These are phyloP conservation scores for Trichosurus vulpecula DNA, from an alignment of 2,797 vertebrate genomes.

Conservation along the genomic window DNA sequence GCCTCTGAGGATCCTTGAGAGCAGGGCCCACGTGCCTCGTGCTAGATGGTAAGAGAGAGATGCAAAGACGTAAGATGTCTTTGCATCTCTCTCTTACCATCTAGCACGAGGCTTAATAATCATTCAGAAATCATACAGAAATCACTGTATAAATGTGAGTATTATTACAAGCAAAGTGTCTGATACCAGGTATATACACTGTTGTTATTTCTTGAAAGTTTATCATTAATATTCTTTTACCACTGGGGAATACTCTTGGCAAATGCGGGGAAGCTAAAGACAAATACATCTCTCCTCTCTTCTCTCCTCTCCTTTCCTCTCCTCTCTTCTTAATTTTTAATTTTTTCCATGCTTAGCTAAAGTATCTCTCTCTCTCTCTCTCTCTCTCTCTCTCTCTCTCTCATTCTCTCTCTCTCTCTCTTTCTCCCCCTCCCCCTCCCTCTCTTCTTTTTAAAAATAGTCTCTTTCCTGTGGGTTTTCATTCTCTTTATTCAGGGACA, in stretches of 20 bases:
- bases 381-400: not conserved
- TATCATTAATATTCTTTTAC: not conserved
- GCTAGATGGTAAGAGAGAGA: too few relatives aligned
- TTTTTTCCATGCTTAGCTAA: not conserved
- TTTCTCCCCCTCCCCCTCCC: too few relatives aligned
- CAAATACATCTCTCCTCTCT: not conserved
- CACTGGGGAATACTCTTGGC: not conserved
- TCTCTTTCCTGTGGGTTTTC: slow-evolving; percentile 61
- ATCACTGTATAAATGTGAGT: not conserved
- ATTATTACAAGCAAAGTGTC: not conserved
- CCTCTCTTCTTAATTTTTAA: not conserved
- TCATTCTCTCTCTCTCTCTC: too few relatives aligned
- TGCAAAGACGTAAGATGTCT: not conserved
- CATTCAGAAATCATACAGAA: not conserved
- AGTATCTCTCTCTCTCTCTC: not conserved
- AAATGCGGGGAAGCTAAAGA: not conserved
- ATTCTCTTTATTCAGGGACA: slow-evolving; percentile 40
- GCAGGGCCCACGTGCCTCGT: not conserved
- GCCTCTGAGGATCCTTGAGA: not conserved
- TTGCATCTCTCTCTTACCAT: not conserved
- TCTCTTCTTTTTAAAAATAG: not conserved
- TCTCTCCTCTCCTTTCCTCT: not conserved
- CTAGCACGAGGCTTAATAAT: not conserved
- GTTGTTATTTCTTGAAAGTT: not conserved
- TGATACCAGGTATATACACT: not conserved